Base-by-base conservation (phyloP, 2,113 vertebrate genomes). In the Mormyrus iriodes region DNA sequence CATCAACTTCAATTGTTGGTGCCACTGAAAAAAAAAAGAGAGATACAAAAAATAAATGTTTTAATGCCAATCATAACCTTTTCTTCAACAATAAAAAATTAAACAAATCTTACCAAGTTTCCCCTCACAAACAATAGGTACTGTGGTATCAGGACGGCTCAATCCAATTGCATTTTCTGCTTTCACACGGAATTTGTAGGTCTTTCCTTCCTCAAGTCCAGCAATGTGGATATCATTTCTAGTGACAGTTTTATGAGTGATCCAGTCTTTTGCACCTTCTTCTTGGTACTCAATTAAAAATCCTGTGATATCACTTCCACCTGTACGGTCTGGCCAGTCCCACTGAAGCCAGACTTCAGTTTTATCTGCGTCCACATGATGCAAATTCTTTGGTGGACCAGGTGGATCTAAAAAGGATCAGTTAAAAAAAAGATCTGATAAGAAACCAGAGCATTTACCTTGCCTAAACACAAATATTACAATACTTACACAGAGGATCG, bases 201-300 rank as follows among this genome's bases (percentile, higher is more conserved):
- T 97, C 95, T 99, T 99, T 90, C 98, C 98, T 94, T 98, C 97
- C 89, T 97, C 96, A 90, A 99, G 93, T 35, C 96, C 96, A 49
- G 97, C 98, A 82, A 99, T 97, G 90, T 98, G 96, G 92, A 96
- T 95, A 12, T 95, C 96, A 65, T 97, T 92, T 89, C 97, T 95
- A 91, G 92, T 95, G 69, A 99, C 98, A 0, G 98, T 99, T 93
- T 99, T 99, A 93, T 98, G 99, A 53, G 95, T 96, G 85, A 95
- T 97, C 98, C 98, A 99, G 90, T 99, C 98, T 49, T 96, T 91
- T 52, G 97, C 93, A 35, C 97, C 97, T 49, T 99, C 98, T 94
- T 99, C 97, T 93, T 99, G 98, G 94, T 98, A 97, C 91, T 99
- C 98, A 76, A 99, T 97, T 86, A 99, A 96, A 94, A 99, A 99